Base-by-base conservation (phyloP, 2,113 vertebrate species). In the Motacilla tschutschensis region DNA sequence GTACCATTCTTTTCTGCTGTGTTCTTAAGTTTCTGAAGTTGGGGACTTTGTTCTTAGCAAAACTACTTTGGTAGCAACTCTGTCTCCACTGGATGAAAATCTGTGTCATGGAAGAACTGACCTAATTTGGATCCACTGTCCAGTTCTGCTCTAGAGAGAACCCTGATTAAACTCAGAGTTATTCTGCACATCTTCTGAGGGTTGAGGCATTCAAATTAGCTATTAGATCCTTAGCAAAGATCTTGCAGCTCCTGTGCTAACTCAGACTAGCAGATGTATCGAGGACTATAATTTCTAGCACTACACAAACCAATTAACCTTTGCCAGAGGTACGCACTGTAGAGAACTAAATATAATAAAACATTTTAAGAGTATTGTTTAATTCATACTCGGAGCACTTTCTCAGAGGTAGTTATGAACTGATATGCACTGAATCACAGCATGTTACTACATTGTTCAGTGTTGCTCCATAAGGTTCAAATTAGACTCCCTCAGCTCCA, bases 251-350 rank as follows among this genome's bases (percentile, higher is more conserved):
- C 80, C 66, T 50, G n/a, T 22, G 73, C 87, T 81, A 71, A 79
- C 70, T 77, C 72, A 40, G 35, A 31, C 71, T 57, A 25, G 41
- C 40, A 76, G 80, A 82, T 44, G 57, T 74, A 66, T 24, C 85
- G 53, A 60, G 63, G 59, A 62, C 72, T 17, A 53, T 25, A 79
- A 79, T 47, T 88, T 64, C 90, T 47, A 83, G 31, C 47, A 21
- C 48, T 64, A 78, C 92, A 70, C 83, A 94, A 81, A 86, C 55
- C 88, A 89, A 95, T 94, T 92, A 96, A 95, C 94, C 90, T 96
- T 84, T 91, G 54, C 25, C 21, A 60, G 88, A 0, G 2, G 64
- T 63, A 77, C 2, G 33, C 47, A 33, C 85, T 41, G 40, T 21
- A 57, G 65, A 82, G 87, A 95, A 90, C 87, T 79, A 91, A 89